These are phyloP conservation scores for Balearica regulorum DNA, from an alignment of 2,797 vertebrate genomes.

Conservation along the genomic window DNA sequence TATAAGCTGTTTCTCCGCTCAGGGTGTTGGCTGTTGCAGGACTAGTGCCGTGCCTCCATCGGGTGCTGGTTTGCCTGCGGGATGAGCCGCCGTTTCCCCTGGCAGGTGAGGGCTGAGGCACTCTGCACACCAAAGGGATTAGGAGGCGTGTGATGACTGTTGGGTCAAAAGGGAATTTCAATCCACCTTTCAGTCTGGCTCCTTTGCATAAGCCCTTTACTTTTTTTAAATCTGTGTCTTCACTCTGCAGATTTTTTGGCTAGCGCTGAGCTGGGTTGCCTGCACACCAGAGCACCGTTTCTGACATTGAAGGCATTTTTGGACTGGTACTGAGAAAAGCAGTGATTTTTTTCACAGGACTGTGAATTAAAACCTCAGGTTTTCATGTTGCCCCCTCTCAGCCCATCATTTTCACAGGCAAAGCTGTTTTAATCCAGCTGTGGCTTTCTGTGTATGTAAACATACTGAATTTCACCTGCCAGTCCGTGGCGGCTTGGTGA, in stretches of 20 bases:
- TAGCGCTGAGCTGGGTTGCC: not conserved
- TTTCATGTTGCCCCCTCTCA: not conserved
- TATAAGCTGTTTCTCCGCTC: not conserved
- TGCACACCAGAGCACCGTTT: not conserved
- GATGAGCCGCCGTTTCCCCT: not conserved
- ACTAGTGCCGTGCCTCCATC: not conserved
- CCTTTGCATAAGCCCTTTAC: not conserved
- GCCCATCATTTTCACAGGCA: not conserved
- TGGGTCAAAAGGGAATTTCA: not conserved
- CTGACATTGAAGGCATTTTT: not conserved
- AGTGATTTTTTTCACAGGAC: not conserved
- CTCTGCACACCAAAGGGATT: not conserved
- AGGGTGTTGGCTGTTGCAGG: slow-evolving; percentile 25
- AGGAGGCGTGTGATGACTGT: not conserved
- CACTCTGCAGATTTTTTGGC: not conserved
- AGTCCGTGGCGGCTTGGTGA: not conserved
- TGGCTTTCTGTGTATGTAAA: not conserved
- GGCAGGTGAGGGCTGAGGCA: not conserved
- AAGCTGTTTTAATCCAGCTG: not conserved
- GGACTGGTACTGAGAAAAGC: not conserved
- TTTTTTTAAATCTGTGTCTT: not conserved
- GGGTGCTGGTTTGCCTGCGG: not conserved
- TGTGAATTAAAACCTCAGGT: not conserved
- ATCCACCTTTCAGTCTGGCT: not conserved
- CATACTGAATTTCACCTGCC: not conserved